Conservation (phyloP, 1,140 invertebrate genomes). For the Eurosta solidaginis region DNA sequence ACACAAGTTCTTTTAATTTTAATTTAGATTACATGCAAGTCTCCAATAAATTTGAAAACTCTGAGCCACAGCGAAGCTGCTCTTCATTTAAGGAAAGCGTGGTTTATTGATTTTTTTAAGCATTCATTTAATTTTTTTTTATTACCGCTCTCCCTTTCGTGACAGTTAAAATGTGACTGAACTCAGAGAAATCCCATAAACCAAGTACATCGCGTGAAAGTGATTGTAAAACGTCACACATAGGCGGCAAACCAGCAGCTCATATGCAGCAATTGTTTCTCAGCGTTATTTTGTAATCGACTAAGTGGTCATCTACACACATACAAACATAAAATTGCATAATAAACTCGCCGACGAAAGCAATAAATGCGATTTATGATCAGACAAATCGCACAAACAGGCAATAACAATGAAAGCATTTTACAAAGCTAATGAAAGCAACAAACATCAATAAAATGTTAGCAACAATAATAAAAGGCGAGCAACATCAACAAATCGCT, state of each 20-base stretch:
- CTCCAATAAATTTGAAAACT: too few species aligned
- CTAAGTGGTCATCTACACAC: too few species aligned
- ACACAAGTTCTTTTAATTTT: too few species aligned
- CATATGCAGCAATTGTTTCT: not conserved
- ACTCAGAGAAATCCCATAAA: not conserved
- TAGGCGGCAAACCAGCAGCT: not conserved
- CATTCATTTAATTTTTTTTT: too few species aligned
- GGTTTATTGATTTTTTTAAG: too few species aligned
- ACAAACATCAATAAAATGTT: not conserved
- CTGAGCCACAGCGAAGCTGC: too few species aligned
- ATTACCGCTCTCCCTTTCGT: not conserved
- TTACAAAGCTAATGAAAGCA: not conserved
- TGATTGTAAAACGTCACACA: not conserved
- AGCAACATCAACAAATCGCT: not conserved
- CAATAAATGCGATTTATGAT: conserved; percentile 24
- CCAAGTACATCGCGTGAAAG: not conserved
- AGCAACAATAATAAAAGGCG: not conserved
- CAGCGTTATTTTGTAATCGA: conserved; percentile 1
- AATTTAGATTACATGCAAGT: too few species aligned
- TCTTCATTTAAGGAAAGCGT: too few species aligned
- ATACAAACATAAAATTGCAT: conserved; percentile 9
- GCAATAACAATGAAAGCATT: not conserved
- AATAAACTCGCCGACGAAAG: conserved; percentile 6
- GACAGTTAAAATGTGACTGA: not conserved
- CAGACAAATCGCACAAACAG: not conserved